These are phyloP conservation scores for honey bee (Apis mellifera) DNA, from an alignment of 1,140 invertebrate species.

Conservation along the genomic window Amel_HAv3.1 CM009932.2:12137001-12137500, in stretches of 20 bases:
- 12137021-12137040: conserved; percentile 62
- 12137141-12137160: conserved; percentile 83
- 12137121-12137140: conserved; percentile 84
- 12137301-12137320: conserved; percentile 72
- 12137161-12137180: conserved; percentile 82
- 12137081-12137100: conserved; percentile 51
- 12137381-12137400: conserved; percentile 77
- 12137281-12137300: conserved; percentile 66
- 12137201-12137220: conserved; percentile 82
- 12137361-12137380: conserved; percentile 87
- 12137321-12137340: conserved; percentile 80
- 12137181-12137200: conserved; percentile 82
- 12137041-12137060: not conserved
- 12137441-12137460: conserved; percentile 83
- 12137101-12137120: conserved; percentile 82
- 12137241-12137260: conserved; percentile 83
- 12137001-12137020: conserved; percentile 88
- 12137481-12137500: conserved; percentile 72
- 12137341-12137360: conserved; percentile 85
- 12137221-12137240: conserved; percentile 83
- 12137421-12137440: not conserved
- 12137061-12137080: conserved; percentile 6
- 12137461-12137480: conserved; percentile 80
- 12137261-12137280: conserved; percentile 71
- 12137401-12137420: not conserved